Percentiles rank a stretch among this genome's conserved stretches.
Conservation (phyloP, 2,113 vertebrate genomes). For the Datnioides undecimradiatus region DNA sequence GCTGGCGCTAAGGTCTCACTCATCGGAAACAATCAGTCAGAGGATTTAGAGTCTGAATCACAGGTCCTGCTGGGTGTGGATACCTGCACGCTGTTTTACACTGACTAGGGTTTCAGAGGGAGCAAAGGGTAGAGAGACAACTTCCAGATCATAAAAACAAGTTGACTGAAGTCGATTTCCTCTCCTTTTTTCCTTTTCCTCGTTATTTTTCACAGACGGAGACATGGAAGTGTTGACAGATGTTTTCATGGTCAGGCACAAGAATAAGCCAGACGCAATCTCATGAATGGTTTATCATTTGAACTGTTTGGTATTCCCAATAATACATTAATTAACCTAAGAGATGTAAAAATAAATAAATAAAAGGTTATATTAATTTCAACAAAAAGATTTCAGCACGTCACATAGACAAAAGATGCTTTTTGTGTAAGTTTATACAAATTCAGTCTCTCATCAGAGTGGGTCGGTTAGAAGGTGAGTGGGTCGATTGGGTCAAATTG, state of each 20-base stretch:
- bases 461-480: too few species aligned
- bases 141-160: constrained; percentile 37
- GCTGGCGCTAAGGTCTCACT: constrained; percentile 76
- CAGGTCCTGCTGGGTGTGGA: constrained; percentile 56
- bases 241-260: constrained; percentile 29
- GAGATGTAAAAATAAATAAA: background rate
- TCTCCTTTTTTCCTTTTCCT: constrained; percentile 6
- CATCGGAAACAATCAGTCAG: constrained; percentile 82
- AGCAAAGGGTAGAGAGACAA: constrained; percentile 35
- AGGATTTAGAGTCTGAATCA: constrained; percentile 68
- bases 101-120: constrained; percentile 45
- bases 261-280: constrained; percentile 3
- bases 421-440: background rate
- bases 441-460: too few species aligned
- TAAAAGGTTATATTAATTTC: background rate
- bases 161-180: constrained; percentile 17
- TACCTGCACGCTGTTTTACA: constrained; percentile 60
- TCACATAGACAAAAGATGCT: background rate
- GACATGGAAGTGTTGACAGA: constrained; percentile 39
- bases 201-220: constrained; percentile 46
- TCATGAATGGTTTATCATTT: constrained; percentile 15
- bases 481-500: background rate
- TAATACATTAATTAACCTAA: constrained; percentile 5
- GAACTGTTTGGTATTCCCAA: background rate
- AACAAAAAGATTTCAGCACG: background rate